Evolutionary conservation across 64 coral and sea anemone species (phyloP), one percentile per base, ranked within the genome.

Genomic region (Dendrophyllia cribrosa): DNA sequence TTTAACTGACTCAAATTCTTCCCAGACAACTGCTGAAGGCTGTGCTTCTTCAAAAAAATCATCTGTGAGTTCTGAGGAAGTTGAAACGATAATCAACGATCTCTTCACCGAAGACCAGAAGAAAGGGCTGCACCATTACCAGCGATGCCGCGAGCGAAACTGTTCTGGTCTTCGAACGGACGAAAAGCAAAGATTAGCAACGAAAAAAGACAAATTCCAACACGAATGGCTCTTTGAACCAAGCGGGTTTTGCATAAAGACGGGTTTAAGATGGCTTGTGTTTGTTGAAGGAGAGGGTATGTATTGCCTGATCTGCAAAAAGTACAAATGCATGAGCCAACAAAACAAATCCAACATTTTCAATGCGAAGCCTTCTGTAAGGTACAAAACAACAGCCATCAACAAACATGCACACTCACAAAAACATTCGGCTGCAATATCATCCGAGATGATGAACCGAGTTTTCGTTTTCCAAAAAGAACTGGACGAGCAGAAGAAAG

Each of bases 401-500:
- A 85, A 85, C 34, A 58, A 85, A 82, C 81, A 85, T 67, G 66
- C 1, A 85, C 51, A 53, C 4, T 53, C 51, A 9, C 51, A 53
- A 9, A 53, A 53, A 53, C 81, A 85, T 66, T 85, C 81, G 26
- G 81, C 81, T 19, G 81, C 81, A 85, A 85, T 85, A 46, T 66
- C 59, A 85, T 85, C 58, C 81, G 81, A 85, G 13, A 85, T 85
- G 81, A 85, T 85, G 81, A 85, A 85, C n/a, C 59, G 58, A 84
- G 80, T 84, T 61, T 84, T 58, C 20, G 80, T 84, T 65, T 84
- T 84, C 80, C 80, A 84, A 66, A 84, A 84, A 45, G 59, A 84
- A 84, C 23, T 84, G 80, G 80, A 84, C 64, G 80, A 84, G 80
- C 80, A 19, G 59, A 58, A 84, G 80, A 84, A 66, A 84, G 80